Percentiles rank a stretch among this genome's conserved stretches.
These are phyloP conservation scores for Lytechinus variegatus DNA, from an alignment of 35 echinoderm and acorn worm species.

Conservation along the genomic window DNA sequence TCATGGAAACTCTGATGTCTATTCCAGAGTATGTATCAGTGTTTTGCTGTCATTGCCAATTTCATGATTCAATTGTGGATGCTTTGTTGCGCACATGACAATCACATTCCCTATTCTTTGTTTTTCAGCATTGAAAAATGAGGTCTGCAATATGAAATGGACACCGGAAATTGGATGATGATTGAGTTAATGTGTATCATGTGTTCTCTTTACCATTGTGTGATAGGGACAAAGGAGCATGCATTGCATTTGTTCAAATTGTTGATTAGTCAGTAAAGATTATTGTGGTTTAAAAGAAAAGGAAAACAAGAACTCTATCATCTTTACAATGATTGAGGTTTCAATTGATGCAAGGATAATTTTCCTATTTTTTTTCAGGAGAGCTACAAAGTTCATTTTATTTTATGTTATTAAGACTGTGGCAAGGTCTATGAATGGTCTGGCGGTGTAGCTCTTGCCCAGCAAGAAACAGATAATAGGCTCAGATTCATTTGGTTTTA, in stretches of 20 bases:
- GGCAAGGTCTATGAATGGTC: too few relatives aligned
- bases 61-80: background rate
- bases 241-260: background rate
- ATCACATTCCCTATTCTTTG: background rate
- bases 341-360: too few relatives aligned
- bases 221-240: background rate
- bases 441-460: too few relatives aligned
- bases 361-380: too few relatives aligned
- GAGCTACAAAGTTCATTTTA: too few relatives aligned
- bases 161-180: background rate
- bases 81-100: constrained; percentile 9
- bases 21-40: background rate
- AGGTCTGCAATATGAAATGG: background rate
- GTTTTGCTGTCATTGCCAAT: background rate
- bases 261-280: background rate
- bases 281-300: background rate
- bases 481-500: too few relatives aligned
- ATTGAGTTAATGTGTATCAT: background rate
- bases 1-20: background rate
- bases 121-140: background rate
- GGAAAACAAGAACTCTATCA: background rate
- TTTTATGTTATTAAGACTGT: too few relatives aligned
- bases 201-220: background rate
- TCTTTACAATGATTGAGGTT: background rate
- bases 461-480: too few relatives aligned